Percentiles rank a stretch among this genome's conserved stretches.
These are phyloP conservation scores for Taeniopygia guttata DNA, from an alignment of 2,797 vertebrate species.

Conservation along the genomic window DNA sequence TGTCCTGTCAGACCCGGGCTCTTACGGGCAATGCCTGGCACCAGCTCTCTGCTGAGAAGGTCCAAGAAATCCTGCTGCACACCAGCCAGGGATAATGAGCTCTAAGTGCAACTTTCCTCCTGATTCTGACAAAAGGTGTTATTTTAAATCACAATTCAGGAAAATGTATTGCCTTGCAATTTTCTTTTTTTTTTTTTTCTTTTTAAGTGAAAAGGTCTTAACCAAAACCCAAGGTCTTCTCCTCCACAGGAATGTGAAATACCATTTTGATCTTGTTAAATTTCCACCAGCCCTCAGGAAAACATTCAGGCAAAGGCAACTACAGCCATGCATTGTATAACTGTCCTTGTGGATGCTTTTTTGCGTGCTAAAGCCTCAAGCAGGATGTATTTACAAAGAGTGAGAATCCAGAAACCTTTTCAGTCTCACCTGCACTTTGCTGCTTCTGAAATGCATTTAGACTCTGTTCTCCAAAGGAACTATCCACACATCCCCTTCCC, in stretches of 20 bases:
- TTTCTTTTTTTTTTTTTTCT: rapidly evolving
- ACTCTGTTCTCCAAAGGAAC: neutral
- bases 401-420: neutral
- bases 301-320: neutral
- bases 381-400: neutral
- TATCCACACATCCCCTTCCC: neutral
- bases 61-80: neutral
- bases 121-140: neutral
- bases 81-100: neutral
- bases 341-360: neutral
- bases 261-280: neutral
- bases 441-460: neutral
- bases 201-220: neutral
- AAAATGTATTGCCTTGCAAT: neutral
- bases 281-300: neutral
- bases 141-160: neutral
- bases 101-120: neutral
- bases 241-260: neutral
- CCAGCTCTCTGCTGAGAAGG: neutral
- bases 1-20: neutral
- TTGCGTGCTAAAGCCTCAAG: neutral
- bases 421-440: neutral
- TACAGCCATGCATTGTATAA: neutral
- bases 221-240: neutral
- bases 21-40: neutral